Evolutionary conservation across 1,140 invertebrate genomes (phyloP).

Genomic region (Nasonia giraulti): DNA sequence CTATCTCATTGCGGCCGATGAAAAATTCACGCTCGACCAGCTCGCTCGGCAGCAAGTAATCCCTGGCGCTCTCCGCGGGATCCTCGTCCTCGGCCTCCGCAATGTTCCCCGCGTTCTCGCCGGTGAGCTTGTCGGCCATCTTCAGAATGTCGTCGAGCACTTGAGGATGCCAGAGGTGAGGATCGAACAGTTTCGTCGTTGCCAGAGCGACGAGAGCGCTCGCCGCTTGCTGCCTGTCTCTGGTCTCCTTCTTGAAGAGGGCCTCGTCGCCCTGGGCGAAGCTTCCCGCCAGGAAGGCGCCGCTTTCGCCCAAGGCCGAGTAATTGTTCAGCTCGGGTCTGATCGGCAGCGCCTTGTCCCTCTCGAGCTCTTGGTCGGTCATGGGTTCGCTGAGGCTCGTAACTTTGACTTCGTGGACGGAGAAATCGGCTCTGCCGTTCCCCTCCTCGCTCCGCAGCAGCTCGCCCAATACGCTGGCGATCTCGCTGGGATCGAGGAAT

Average conservation of each 20-base stretch:
- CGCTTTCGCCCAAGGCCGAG: conserved; percentile 55
- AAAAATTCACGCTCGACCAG: conserved; percentile 67
- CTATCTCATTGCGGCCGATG: conserved; percentile 65
- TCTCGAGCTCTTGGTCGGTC: conserved; percentile 64
- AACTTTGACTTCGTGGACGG: conserved; percentile 63
- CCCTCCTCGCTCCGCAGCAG: neutral
- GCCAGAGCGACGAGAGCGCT: conserved; percentile 62
- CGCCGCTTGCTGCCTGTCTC: conserved; percentile 67
- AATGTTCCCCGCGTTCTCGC: conserved; percentile 68
- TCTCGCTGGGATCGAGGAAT: conserved; percentile 51
- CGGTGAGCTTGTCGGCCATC: conserved; percentile 63
- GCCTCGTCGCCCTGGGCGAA: conserved; percentile 61
- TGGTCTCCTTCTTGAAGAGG: conserved; percentile 61
- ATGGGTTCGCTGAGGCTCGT: conserved; percentile 56
- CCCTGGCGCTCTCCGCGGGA: conserved; percentile 57
- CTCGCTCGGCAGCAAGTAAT: conserved; percentile 71
- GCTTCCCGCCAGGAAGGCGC: conserved; percentile 60
- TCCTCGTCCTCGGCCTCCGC: conserved; percentile 57
- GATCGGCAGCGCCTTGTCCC: conserved; percentile 58
- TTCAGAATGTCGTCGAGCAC: conserved; percentile 69
- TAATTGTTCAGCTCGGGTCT: conserved; percentile 63
- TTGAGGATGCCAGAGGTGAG: conserved; percentile 64
- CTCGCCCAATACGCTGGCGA: conserved; percentile 56
- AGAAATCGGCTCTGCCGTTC: conserved; percentile 52
- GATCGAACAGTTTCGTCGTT: conserved; percentile 66